These are phyloP conservation scores for Agraylea sexmaculata DNA, from an alignment of 1,140 invertebrate species.

Conservation along the genomic window DNA sequence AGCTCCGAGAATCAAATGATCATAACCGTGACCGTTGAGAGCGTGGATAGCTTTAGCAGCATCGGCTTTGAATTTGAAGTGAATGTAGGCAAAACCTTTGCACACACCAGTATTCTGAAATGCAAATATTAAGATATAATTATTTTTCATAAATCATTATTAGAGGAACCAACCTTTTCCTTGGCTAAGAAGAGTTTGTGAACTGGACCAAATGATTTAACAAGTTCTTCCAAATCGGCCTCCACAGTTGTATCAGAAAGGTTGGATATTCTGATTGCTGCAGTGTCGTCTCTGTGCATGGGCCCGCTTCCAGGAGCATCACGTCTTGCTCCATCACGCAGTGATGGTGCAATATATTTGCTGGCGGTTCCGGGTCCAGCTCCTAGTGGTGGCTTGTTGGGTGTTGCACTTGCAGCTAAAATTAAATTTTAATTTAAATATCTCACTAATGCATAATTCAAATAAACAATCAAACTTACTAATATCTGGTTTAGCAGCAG, in stretches of 20 bases:
- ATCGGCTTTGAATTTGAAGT: constrained; percentile 80
- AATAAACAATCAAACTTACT: constrained; percentile 16
- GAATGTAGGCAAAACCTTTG: constrained; percentile 94
- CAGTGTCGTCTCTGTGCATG: constrained; percentile 60
- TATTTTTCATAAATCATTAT: constrained; percentile 1
- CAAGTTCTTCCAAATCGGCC: constrained; percentile 89
- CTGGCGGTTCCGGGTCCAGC: constrained; percentile 36
- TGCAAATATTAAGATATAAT: constrained; percentile 9
- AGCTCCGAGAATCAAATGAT: constrained; percentile 95
- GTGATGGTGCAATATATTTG: constrained; percentile 76
- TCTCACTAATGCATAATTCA: constrained; percentile 9
- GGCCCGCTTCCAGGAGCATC: constrained; percentile 55
- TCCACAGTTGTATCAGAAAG: constrained; percentile 93
- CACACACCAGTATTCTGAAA: constrained; percentile 60
- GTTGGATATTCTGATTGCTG: constrained; percentile 94
- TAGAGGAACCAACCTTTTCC: constrained; percentile 29
- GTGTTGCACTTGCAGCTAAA: constrained; percentile 3
- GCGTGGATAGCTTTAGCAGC: constrained; percentile 82
- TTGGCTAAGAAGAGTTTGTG: constrained; percentile 39
- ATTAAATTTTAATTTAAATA: constrained; percentile 1
- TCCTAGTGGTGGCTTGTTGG: constrained; percentile 15
- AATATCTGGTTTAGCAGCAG: constrained; percentile 42
- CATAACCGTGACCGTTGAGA: constrained; percentile 93
- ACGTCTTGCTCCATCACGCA: constrained; percentile 71
- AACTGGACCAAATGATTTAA: constrained; percentile 81